Evolutionary conservation across 2,888 invertebrate genomes (phyloP), one percentile per base, ranked within the genome.

Genomic region (Seira musarum): DNA sequence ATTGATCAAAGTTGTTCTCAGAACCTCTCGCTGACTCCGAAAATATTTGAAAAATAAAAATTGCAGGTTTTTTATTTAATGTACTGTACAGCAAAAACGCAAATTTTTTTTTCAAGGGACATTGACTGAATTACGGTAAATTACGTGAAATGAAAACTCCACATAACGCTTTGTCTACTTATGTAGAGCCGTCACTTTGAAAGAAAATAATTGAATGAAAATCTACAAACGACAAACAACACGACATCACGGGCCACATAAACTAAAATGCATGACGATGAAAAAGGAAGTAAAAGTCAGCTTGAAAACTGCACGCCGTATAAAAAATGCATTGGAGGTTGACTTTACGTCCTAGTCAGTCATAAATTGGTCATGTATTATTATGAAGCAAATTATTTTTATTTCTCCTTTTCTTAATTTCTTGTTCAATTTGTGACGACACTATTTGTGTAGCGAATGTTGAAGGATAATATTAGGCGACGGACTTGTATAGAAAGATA

Each of bases 1-100:
- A 30, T 30, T 30, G 30, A 30, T 30, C 30, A 30, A 30, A 30
- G 30, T 49, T 40, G 15, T 49, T 49, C 49, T 13, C 3, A 49
- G 67, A 67, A 69, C 63, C 80, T 82, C 82, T 82, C 82, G 46
- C 82, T 82, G 82, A 82, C 82, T 82, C 82, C 82, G 69, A 64
- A 49, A 49, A 49, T 8, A 49, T 49, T 8, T 49, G 3, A 15
- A 49, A 49, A 8, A 49, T 13, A 49, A 49, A 49, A 49, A 49
- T 49, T 13, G 49, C 49, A 49, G 49, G 49, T n/a, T 49, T 49
- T n/a, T 40, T 40, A 40, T 40, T 8, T 8, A 49, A n/a, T 49
- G 49, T 49, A 49, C 49, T 49, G 49, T 49, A 49, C 17, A 49
- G 49, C 49, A 15, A 49, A n/a, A 30, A 49, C 17, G 49, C 49